phyloP scores from a whole-genome alignment of 2,113 vertebrate species.

The Poeciliopsis occidentalis region DNA sequence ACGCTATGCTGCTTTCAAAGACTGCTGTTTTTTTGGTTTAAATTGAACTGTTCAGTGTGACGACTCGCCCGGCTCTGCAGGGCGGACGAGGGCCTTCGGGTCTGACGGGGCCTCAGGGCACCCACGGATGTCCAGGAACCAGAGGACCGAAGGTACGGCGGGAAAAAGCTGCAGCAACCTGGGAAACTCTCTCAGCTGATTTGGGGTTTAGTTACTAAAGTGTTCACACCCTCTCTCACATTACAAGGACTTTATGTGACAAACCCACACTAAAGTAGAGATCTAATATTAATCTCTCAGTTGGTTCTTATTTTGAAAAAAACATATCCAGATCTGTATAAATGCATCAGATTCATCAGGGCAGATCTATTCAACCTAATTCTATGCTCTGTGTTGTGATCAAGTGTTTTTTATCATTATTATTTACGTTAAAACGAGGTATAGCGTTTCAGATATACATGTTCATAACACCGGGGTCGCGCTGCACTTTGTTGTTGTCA shows the following conservation, averaged over 20 bases:
- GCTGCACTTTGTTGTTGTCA: too few species aligned
- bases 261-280: background rate
- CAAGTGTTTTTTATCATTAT: too few species aligned
- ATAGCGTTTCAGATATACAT: too few species aligned
- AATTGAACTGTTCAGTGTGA: background rate
- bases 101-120: conserved; percentile 74
- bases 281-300: too few species aligned
- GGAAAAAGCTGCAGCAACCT: background rate
- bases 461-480: too few species aligned
- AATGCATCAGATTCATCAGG: too few species aligned
- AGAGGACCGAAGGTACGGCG: conserved; percentile 79
- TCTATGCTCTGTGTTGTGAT: too few species aligned
- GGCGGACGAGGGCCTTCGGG: conserved; percentile 81
- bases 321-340: too few species aligned
- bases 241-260: background rate
- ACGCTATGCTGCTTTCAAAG: too few species aligned
- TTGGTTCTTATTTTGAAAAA: too few species aligned
- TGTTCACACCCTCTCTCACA: background rate
- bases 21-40: background rate
- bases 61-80: conserved; percentile 50
- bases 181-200: background rate
- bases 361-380: too few species aligned
- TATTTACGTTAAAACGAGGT: too few species aligned
- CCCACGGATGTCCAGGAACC: conserved; percentile 77
- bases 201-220: background rate